Evolutionary conservation across 2,113 vertebrate genomes (phyloP).

Genomic region (Myodes glareolus): DNA sequence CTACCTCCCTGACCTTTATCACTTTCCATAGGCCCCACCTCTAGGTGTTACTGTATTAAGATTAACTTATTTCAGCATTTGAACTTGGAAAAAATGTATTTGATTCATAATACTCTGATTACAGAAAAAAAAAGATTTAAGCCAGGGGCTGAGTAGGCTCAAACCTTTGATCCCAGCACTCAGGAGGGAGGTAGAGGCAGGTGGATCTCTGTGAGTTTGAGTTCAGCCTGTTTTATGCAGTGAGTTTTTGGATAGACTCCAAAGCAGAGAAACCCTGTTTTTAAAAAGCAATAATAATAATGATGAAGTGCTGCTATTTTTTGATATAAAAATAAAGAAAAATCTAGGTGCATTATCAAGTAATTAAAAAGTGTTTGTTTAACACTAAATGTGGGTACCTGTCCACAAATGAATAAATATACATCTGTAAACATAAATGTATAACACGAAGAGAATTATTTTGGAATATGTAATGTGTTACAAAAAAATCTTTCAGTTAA

Average conservation of each 20-base stretch:
- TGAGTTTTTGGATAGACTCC: too few relatives aligned
- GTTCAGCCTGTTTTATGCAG: too few relatives aligned
- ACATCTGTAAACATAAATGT: background rate
- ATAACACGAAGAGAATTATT: slow-evolving; percentile 19
- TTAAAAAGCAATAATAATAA: too few relatives aligned
- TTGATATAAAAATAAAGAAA: background rate
- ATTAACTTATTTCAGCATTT: background rate
- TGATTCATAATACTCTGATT: background rate
- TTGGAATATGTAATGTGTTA: background rate
- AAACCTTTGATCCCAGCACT: too few relatives aligned
- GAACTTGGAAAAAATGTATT: background rate
- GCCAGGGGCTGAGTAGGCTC: too few relatives aligned
- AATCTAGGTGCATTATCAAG: background rate
- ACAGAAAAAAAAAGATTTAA: slow-evolving; percentile 2
- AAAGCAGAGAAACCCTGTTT: too few relatives aligned
- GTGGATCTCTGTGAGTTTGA: too few relatives aligned
- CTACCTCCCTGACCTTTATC: background rate
- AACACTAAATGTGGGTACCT: background rate
- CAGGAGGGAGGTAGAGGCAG: too few relatives aligned
- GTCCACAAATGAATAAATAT: background rate
- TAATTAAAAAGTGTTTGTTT: background rate
- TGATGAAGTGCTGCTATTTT: background rate
- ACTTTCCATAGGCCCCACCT: background rate
- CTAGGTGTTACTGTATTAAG: background rate
- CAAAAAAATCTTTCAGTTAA: background rate